Percentiles rank a stretch among this genome's conserved stretches.
phyloP scores from a whole-genome alignment of 2,797 vertebrate genomes.

The Galago senegalensis region DNA sequence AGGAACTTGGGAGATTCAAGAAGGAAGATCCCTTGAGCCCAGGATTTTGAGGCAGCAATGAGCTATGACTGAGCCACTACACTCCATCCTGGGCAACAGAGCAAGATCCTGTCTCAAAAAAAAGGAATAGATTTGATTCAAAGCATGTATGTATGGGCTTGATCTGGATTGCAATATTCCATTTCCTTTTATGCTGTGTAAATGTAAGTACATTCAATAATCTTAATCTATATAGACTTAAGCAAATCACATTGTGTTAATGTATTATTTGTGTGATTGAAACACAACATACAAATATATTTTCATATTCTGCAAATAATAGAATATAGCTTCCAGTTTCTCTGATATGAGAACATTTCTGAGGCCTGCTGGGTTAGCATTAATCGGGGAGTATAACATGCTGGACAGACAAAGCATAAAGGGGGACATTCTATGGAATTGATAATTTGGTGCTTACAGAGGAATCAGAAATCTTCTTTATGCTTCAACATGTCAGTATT shows the following conservation, averaged over 20 bases:
- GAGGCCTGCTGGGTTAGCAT: neutral
- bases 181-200: neutral
- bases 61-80: neutral
- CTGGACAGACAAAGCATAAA: neutral
- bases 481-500: neutral
- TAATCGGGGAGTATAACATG: neutral
- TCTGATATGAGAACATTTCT: neutral
- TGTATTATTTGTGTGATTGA: neutral
- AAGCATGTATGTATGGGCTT: neutral
- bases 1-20: neutral
- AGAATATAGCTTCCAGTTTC: neutral
- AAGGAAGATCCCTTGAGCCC: neutral
- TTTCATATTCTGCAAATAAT: slow-evolving; percentile 28
- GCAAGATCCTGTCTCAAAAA: neutral
- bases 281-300: neutral
- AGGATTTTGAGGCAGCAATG: neutral
- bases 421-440: slow-evolving; percentile 6
- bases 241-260: slow-evolving; percentile 30
- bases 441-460: neutral
- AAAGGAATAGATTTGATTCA: neutral
- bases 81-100: neutral
- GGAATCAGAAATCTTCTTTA: slow-evolving; percentile 2
- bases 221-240: neutral
- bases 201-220: slow-evolving; percentile 33
- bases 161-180: neutral